Conservation (phyloP, 2,797 vertebrate species). For the Mormyrus hasselquistii region DNA sequence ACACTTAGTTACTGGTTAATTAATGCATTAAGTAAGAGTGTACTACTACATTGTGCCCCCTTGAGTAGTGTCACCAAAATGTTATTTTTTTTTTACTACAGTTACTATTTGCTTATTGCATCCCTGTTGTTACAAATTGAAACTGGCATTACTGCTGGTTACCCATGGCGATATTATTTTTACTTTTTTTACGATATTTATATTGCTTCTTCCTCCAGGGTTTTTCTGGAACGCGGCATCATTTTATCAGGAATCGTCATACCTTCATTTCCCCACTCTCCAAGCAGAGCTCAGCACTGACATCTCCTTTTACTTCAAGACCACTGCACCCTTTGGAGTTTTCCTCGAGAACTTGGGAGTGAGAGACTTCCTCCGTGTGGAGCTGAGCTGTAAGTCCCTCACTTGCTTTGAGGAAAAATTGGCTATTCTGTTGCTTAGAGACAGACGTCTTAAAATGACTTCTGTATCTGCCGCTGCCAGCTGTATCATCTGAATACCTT, state of each 20-base stretch:
- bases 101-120: background rate
- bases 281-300: slow-evolving; percentile 81
- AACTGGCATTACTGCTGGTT: background rate
- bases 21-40: background rate
- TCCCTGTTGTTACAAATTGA: background rate
- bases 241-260: slow-evolving; percentile 85
- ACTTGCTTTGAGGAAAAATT: background rate
- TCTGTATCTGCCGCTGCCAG: background rate
- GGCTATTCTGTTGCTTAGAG: background rate
- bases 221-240: slow-evolving; percentile 88
- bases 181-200: background rate
- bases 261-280: slow-evolving; percentile 84
- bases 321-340: slow-evolving; percentile 71
- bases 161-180: background rate
- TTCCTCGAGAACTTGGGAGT: slow-evolving; percentile 89
- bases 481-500: slow-evolving; percentile 4
- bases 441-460: background rate
- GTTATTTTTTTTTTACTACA: background rate
- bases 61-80: background rate
- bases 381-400: slow-evolving; percentile 84
- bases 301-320: slow-evolving; percentile 96
- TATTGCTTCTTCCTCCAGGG: slow-evolving; percentile 54
- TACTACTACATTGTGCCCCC: background rate
- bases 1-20: background rate
- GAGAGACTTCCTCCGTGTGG: slow-evolving; percentile 84